Percentiles rank a stretch among this genome's conserved stretches.
Conservation (phyloP, 2,888 invertebrate species). For the Lasioglossum figueresi region DNA sequence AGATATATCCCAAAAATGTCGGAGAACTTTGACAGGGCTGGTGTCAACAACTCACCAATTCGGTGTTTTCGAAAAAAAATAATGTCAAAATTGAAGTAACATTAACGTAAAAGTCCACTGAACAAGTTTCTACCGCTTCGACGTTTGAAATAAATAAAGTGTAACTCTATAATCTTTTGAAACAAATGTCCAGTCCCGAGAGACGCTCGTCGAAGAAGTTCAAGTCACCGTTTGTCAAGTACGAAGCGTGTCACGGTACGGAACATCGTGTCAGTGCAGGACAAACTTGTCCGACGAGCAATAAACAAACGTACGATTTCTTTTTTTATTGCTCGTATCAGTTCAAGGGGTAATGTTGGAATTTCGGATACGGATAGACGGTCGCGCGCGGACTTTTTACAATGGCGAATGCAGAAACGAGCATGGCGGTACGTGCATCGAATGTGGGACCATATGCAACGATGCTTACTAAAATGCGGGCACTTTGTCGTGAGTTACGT, state of each 20-base stretch:
- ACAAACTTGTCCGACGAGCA: slow-evolving; percentile 31
- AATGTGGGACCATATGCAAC: slow-evolving; percentile 58
- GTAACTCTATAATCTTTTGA: not conserved
- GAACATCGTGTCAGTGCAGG: slow-evolving; percentile 19
- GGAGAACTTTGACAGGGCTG: too few relatives aligned
- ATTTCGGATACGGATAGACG: slow-evolving; percentile 56
- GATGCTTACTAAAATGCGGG: slow-evolving; percentile 63
- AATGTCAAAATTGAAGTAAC: too few relatives aligned
- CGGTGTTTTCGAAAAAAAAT: not conserved
- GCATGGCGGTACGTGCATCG: slow-evolving; percentile 54
- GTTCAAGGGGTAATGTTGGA: slow-evolving; percentile 59
- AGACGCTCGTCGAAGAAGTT: not conserved
- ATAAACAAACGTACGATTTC: slow-evolving; percentile 37
- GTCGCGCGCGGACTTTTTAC: slow-evolving; percentile 56
- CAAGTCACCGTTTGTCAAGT: not conserved
- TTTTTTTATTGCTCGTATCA: slow-evolving; percentile 45
- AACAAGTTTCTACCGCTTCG: not conserved
- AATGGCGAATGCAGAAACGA: slow-evolving; percentile 63
- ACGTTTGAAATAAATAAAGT: not conserved
- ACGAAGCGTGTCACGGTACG: not conserved
- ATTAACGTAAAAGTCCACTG: too few relatives aligned
- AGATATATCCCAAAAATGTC: too few relatives aligned
- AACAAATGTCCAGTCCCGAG: not conserved
- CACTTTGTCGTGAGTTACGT: slow-evolving; percentile 56
- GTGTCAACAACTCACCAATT: not conserved